Evolutionary conservation across 1,140 invertebrate genomes (phyloP).

Genomic region (Oryctes rhinoceros): DNA sequence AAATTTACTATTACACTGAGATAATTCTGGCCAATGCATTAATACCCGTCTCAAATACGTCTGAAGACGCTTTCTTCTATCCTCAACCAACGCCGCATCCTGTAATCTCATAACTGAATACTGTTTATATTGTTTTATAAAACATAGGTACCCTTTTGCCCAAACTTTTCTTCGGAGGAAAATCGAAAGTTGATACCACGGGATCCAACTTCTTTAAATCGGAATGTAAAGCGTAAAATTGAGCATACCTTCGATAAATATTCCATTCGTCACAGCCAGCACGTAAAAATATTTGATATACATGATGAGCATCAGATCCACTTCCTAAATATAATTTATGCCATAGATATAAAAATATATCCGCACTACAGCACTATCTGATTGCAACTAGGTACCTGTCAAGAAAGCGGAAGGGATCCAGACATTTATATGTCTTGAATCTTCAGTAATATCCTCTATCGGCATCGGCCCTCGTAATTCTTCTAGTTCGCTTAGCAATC

Average conservation of each 20-base stretch:
- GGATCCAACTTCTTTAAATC: slow-evolving; percentile 84
- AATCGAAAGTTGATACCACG: slow-evolving; percentile 81
- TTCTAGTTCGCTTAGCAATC: slow-evolving; percentile 73
- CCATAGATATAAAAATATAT: not conserved
- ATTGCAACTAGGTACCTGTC: slow-evolving; percentile 66
- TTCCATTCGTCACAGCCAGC: slow-evolving; percentile 93
- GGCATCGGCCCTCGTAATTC: slow-evolving; percentile 74
- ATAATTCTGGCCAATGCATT: slow-evolving; percentile 75
- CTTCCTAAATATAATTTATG: slow-evolving; percentile 47
- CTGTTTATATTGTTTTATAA: not conserved
- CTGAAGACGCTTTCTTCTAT: slow-evolving; percentile 77
- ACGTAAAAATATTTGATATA: slow-evolving; percentile 90
- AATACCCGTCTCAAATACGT: slow-evolving; percentile 81
- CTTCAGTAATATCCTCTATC: slow-evolving; percentile 61
- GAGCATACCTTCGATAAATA: slow-evolving; percentile 89
- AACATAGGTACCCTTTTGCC: slow-evolving; percentile 78
- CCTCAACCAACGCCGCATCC: slow-evolving; percentile 84
- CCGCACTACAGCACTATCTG: slow-evolving; percentile 17
- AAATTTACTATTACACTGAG: slow-evolving; percentile 72
- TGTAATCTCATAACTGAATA: slow-evolving; percentile 59
- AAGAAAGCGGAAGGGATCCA: slow-evolving; percentile 93
- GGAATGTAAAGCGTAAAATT: slow-evolving; percentile 85
- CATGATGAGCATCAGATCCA: slow-evolving; percentile 76
- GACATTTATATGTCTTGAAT: slow-evolving; percentile 71
- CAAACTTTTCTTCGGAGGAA: slow-evolving; percentile 93